Evolutionary conservation across 2,113 vertebrate species (phyloP).

Genomic region (Vanacampus margaritifer): DNA sequence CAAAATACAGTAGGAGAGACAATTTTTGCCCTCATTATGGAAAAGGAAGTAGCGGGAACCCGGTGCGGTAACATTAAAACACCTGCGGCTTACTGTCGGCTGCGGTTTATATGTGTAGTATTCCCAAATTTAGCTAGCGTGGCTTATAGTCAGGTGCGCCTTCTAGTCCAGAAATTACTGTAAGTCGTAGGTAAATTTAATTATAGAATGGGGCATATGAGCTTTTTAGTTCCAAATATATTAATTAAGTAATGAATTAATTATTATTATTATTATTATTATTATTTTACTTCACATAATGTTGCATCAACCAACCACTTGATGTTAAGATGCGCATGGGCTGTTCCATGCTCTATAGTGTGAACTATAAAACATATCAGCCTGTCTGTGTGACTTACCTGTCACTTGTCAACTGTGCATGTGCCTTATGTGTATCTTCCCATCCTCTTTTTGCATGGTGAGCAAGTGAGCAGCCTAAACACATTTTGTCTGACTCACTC

Average conservation of each 20-base stretch:
- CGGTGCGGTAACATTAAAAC: no score
- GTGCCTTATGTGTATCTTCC: background rate
- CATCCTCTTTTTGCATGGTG: constrained; percentile 6
- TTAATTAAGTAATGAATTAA: no score
- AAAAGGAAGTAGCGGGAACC: no score
- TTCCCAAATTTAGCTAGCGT: no score
- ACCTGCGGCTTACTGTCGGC: no score
- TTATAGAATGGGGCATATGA: background rate
- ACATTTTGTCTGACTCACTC: background rate
- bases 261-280: no score
- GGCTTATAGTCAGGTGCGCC: no score
- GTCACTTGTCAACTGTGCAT: background rate
- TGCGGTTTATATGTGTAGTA: no score
- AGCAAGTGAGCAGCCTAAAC: background rate
- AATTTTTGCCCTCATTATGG: no score
- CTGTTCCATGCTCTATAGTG: background rate
- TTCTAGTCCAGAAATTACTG: no score
- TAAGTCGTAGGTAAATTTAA: background rate
- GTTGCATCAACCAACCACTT: background rate
- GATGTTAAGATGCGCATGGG: background rate
- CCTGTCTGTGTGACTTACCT: background rate
- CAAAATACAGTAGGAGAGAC: no score
- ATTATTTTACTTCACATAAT: background rate
- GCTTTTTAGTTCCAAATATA: background rate
- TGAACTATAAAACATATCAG: background rate